Percentiles rank a stretch among this genome's conserved stretches.
Conservation (phyloP, 2,797 vertebrate species). For the Euphonia xanthogaster region DNA sequence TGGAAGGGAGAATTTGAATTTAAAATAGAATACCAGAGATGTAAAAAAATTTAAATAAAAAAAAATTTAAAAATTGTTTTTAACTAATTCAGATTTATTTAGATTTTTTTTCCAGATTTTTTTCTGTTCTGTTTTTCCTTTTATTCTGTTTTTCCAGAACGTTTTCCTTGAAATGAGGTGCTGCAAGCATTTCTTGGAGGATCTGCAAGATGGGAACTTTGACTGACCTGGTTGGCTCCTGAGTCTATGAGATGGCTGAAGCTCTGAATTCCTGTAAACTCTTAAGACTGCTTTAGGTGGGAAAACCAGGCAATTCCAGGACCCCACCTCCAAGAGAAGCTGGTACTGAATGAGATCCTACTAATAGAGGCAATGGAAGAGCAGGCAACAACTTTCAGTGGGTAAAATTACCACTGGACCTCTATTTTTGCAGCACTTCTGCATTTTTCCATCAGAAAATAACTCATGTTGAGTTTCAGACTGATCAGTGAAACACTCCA, state of each 20-base stretch:
- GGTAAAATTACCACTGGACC: background rate
- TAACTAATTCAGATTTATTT: background rate
- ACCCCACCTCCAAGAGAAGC: rapidly evolving
- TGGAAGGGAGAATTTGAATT: background rate
- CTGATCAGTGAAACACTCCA: background rate
- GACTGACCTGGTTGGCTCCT: background rate
- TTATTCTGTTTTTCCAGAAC: no score
- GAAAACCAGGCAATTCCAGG: background rate
- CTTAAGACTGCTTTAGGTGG: background rate
- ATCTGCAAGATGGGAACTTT: background rate
- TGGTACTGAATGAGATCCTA: background rate
- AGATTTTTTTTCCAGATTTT: background rate
- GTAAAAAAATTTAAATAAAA: rapidly evolving
- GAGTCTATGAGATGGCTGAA: background rate
- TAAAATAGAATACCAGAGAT: background rate
- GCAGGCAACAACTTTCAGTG: background rate
- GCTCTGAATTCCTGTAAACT: background rate
- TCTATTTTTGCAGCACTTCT: background rate
- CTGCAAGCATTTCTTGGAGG: background rate
- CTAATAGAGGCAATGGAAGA: background rate
- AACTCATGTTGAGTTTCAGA: background rate
- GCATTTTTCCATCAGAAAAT: background rate
- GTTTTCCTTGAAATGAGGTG: background rate
- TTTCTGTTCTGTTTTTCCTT: no score
- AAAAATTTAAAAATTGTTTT: background rate